These are phyloP conservation scores for Vulpes vulpes DNA, from an alignment of 2,113 vertebrate species.

Conservation along the genomic window DNA sequence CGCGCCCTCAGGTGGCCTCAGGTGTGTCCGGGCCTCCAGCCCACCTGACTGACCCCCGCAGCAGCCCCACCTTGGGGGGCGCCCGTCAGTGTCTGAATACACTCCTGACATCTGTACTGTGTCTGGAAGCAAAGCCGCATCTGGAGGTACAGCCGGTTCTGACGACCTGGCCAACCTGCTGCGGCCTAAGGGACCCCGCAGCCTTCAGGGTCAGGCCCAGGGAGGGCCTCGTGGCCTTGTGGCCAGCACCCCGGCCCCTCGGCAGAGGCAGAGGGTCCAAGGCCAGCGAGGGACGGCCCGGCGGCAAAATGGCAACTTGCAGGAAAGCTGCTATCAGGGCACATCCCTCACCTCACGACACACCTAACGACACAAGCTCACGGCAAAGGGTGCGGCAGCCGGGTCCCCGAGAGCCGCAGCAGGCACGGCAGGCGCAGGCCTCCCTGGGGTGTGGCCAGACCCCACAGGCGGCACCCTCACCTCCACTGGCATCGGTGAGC, in stretches of 20 bases:
- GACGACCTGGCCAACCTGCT: not conserved
- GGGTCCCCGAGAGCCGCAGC: too few species aligned
- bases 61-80: not conserved
- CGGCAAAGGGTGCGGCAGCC: not conserved
- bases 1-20: too few species aligned
- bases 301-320: not conserved
- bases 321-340: not conserved
- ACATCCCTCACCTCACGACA: not conserved
- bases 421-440: too few species aligned
- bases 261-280: not conserved
- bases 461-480: slow-evolving; percentile 83
- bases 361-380: not conserved
- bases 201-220: not conserved
- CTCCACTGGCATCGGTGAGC: slow-evolving; percentile 97
- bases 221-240: not conserved
- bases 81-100: rapidly evolving
- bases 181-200: not conserved
- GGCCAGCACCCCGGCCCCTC: not conserved
- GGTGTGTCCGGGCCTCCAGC: too few species aligned
- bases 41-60: not conserved
- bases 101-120: not conserved
- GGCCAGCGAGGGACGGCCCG: not conserved
- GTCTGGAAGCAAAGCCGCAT: not conserved
- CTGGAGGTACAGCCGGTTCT: not conserved
- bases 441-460: not conserved